phyloP scores from a whole-genome alignment of 2,888 invertebrate genomes.

The Tromatobia lineatoria region DNA sequence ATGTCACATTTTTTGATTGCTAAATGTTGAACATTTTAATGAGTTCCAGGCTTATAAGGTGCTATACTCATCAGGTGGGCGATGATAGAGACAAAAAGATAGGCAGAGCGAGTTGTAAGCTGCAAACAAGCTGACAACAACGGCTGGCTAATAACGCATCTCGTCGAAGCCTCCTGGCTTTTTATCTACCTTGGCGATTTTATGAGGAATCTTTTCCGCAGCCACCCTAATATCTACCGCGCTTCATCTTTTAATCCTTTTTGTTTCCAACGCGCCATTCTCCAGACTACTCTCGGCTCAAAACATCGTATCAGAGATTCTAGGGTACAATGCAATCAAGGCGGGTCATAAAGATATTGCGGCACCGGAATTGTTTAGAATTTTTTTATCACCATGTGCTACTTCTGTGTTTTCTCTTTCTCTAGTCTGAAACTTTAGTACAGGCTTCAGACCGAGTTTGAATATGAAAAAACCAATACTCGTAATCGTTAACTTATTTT shows the following conservation, averaged over 20 bases:
- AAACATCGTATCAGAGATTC: not conserved
- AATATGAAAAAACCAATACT: not conserved
- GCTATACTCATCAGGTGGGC: slow-evolving; percentile 20
- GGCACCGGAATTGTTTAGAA: too few species aligned
- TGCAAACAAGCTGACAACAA: slow-evolving; percentile 72
- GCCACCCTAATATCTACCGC: slow-evolving; percentile 4
- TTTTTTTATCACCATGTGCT: not conserved
- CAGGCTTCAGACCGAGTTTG: not conserved
- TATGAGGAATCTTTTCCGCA: slow-evolving; percentile 47
- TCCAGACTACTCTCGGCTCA: not conserved
- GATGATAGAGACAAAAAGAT: slow-evolving; percentile 16
- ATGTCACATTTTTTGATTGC: not conserved
- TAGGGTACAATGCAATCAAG: slow-evolving; percentile 1
- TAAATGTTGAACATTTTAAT: slow-evolving; percentile 39
- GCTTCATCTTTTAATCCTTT: slow-evolving; percentile 42
- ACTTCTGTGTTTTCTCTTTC: not conserved
- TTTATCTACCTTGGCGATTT: slow-evolving; percentile 32
- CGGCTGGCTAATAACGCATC: slow-evolving; percentile 69
- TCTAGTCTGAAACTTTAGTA: not conserved
- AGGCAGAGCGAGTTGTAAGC: slow-evolving; percentile 66
- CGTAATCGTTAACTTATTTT: not conserved
- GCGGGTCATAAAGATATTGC: not conserved
- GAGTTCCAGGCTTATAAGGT: slow-evolving; percentile 31
- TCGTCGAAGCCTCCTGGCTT: slow-evolving; percentile 21
- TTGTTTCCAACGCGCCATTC: slow-evolving; percentile 11